Evolutionary conservation across 1,140 invertebrate genomes (phyloP), one percentile per base, ranked within the genome.

Genomic region (Solenopsis invicta): DNA sequence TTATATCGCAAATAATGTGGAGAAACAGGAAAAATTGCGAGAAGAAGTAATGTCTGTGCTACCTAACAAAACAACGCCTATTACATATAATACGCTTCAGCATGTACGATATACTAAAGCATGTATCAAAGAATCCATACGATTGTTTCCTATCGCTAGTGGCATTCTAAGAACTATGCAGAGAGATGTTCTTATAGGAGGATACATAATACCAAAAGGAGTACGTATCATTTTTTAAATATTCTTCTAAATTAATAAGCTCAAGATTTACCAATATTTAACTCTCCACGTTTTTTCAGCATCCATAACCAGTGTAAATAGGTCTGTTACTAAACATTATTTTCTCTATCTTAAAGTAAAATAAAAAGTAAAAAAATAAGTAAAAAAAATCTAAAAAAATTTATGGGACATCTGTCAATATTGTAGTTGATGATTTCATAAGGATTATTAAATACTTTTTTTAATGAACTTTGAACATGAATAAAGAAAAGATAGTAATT

Each of bases 81-180:
- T 97, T 21, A 97, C 96, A 41, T 92, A 94, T 2, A 94, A 97
- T 6, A 94, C 93, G 18, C 93, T 97, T 54, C 94, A 95, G 37
- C 93, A 96, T 64, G 93, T 97, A 87, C 91, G 94, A 2, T 97
- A 96, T 88, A 89, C 97, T 1, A 97, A 96, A 93, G 97, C 97
- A 6, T 97, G 97, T 91, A 94, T 98, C 2, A 97, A 97, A 89
- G 97, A 98, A 96, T 95, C 96, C 2, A 95, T 97, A 54, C 95
- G 97, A 94, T 93, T 96, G 62, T 94, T 92, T 77, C 94, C 95
- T 2, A 95, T 96, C 10, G 93, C 94, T 6, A 95, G 95, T 56
- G 95, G 94, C n/a, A 94, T 95, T 89, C 92, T 94, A 64, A 94
- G 96, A 91, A 95, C 94, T 76, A 93, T 96, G 89, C 89, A 82